Conservation (phyloP, 1,140 invertebrate species). For the Drosophila subpulchrella region DNA sequence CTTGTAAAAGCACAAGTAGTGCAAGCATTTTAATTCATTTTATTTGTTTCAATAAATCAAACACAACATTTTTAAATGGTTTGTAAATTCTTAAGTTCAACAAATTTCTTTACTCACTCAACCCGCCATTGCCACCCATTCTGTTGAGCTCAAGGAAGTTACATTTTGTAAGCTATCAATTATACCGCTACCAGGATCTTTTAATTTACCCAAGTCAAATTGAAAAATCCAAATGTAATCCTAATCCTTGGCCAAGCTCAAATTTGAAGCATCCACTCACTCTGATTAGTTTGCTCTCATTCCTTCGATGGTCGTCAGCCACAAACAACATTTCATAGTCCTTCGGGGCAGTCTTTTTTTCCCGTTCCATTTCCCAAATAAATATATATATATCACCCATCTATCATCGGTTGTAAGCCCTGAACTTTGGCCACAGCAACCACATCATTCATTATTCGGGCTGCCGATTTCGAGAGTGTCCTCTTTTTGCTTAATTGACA, state of each 20-base stretch:
- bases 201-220: neutral
- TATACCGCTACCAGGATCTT: neutral
- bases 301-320: slow-evolving; percentile 9
- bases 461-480: slow-evolving; percentile 21
- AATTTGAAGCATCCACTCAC: slow-evolving; percentile 31
- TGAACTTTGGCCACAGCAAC: slow-evolving; percentile 48
- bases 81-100: no score
- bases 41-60: neutral
- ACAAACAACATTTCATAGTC: slow-evolving; percentile 32
- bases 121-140: neutral
- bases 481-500: slow-evolving; percentile 62
- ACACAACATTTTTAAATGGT: neutral
- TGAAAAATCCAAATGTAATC: slow-evolving; percentile 15
- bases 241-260: neutral
- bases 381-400: slow-evolving; percentile 34
- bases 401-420: slow-evolving; percentile 46
- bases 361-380: neutral
- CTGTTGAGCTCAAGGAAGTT: neutral
- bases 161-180: neutral
- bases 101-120: no score
- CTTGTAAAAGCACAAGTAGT: no score
- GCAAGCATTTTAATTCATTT: neutral
- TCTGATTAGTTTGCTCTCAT: slow-evolving; percentile 34
- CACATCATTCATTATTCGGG: slow-evolving; percentile 50
- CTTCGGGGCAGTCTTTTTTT: neutral